phyloP scores from a whole-genome alignment of 2,797 vertebrate genomes.

The Erpetoichthys calabaricus region DNA sequence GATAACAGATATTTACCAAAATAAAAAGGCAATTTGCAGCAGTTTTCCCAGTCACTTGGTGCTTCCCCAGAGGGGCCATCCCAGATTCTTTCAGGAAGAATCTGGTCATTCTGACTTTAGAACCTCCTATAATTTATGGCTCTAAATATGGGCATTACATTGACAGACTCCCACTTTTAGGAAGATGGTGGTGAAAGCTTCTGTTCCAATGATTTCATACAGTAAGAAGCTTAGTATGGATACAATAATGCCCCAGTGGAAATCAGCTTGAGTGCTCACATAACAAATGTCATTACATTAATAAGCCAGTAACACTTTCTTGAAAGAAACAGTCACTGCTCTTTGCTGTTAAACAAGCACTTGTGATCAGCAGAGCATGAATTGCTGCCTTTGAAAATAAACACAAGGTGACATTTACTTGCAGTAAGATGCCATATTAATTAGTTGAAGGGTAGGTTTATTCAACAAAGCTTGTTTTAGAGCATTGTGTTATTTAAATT shows the following conservation, averaged over 20 bases:
- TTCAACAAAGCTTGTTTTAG: background rate
- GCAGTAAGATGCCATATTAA: background rate
- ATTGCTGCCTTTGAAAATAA: background rate
- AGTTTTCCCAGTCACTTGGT: too few species aligned
- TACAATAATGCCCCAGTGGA: background rate
- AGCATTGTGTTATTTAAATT: conserved; percentile 11
- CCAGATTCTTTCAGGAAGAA: too few species aligned
- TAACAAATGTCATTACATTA: background rate
- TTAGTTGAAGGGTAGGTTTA: background rate
- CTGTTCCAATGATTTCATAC: background rate
- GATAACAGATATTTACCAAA: too few species aligned
- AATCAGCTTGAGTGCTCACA: background rate
- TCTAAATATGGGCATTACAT: too few species aligned
- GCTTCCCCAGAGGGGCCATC: too few species aligned
- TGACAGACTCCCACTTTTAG: too few species aligned
- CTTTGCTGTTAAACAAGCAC: background rate
- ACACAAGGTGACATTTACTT: background rate
- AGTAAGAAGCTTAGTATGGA: conserved; percentile 7
- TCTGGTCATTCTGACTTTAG: too few species aligned
- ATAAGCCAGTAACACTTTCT: background rate
- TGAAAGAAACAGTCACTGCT: background rate
- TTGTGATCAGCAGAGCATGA: background rate
- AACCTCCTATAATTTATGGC: too few species aligned
- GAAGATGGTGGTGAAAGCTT: background rate
- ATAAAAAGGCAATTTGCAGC: too few species aligned